Percentiles rank a stretch among this genome's conserved stretches.
Evolutionary conservation across 2,113 vertebrate genomes (phyloP).

Genomic region (Ahaetulla prasina): DNA sequence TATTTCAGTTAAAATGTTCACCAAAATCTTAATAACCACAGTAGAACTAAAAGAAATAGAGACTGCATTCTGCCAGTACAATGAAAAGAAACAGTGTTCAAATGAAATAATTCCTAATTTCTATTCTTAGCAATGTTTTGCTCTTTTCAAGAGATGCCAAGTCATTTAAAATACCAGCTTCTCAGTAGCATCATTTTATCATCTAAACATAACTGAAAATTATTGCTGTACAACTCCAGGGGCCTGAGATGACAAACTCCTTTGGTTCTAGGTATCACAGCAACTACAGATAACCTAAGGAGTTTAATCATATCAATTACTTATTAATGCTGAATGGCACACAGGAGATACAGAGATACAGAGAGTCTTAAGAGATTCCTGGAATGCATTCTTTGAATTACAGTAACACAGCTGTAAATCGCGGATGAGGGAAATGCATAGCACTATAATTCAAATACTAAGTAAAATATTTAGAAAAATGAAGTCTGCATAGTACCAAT

Average conservation of each 20-base stretch:
- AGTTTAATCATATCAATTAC: background rate
- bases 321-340: background rate
- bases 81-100: background rate
- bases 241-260: background rate
- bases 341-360: background rate
- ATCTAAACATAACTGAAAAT: background rate
- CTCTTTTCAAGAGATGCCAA: background rate
- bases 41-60: background rate
- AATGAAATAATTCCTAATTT: background rate
- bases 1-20: background rate
- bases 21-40: background rate
- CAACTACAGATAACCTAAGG: background rate
- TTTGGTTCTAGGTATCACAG: background rate
- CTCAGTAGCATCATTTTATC: background rate
- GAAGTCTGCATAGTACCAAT: background rate
- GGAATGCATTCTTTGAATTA: background rate
- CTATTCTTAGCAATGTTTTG: background rate
- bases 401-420: background rate
- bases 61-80: background rate
- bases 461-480: background rate
- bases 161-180: slow-evolving; percentile 1
- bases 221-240: background rate
- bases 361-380: background rate
- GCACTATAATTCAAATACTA: background rate
- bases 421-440: background rate